A percentile compares a stretch with the other conserved stretches of the same genome.
phyloP scores from a whole-genome alignment of 2,797 vertebrate genomes.

The Myotis pilosus region DNA sequence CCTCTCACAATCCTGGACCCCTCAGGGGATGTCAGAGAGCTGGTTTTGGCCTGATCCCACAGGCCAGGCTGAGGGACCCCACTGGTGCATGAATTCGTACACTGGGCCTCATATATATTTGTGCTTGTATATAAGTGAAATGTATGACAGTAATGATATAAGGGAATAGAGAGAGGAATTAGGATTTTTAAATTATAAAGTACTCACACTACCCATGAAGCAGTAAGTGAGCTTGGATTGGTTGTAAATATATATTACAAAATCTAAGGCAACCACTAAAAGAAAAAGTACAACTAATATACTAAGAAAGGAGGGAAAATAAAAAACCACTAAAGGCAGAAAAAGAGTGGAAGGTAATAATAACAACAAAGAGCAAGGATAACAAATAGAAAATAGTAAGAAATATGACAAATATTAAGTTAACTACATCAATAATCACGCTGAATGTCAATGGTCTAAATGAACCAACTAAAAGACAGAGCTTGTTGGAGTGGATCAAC shows the following conservation, averaged over 20 bases:
- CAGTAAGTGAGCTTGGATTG: neutral
- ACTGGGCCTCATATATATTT: neutral
- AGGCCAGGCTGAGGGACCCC: too few relatives aligned
- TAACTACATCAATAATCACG: neutral
- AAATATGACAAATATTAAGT: neutral
- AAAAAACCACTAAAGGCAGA: neutral
- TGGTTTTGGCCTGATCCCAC: too few relatives aligned
- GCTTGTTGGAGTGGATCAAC: neutral
- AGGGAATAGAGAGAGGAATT: neutral
- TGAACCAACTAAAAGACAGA: neutral
- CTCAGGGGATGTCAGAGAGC: too few relatives aligned
- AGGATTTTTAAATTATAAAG: neutral
- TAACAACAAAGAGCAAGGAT: neutral
- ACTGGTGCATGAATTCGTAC: too few relatives aligned
- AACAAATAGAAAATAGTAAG: slow-evolving; percentile 1
- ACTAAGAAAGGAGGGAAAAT: neutral
- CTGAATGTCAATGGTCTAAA: neutral
- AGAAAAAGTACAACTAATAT: neutral
- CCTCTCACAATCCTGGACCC: too few relatives aligned
- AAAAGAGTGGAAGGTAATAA: neutral
- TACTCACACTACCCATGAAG: neutral
- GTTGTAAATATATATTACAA: neutral
- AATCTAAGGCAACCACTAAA: neutral
- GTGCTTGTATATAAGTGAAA: neutral
- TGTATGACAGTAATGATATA: neutral